Evolutionary conservation across 1,140 invertebrate species (phyloP).

Genomic region (Lordiphosa mommai): DNA sequence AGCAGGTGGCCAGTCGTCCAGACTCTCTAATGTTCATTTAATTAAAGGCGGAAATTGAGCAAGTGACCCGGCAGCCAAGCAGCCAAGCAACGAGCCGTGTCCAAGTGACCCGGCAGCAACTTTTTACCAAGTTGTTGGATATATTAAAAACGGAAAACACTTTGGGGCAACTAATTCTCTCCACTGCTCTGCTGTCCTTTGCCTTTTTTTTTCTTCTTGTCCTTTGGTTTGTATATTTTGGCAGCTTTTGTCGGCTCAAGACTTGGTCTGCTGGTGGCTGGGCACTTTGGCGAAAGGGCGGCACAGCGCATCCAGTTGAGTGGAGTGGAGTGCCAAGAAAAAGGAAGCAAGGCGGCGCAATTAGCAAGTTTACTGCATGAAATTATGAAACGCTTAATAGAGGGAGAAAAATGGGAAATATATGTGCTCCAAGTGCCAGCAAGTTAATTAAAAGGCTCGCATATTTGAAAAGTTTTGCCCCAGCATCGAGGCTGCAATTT

Average conservation of each 20-base stretch:
- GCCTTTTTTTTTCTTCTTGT: constrained; percentile 40
- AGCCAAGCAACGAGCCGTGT: constrained; percentile 36
- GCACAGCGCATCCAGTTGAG: constrained; percentile 9
- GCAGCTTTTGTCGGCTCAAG: constrained; percentile 53
- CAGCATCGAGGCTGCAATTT: constrained; percentile 53
- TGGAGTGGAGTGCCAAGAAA: constrained; percentile 48
- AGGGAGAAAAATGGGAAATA: constrained; percentile 25
- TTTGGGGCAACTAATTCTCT: constrained; percentile 68
- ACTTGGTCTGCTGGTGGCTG: constrained; percentile 15
- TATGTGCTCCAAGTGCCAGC: constrained; percentile 27
- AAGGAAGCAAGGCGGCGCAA: constrained; percentile 63
- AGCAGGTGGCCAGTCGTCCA: constrained; percentile 23
- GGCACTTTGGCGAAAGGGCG: constrained; percentile 15
- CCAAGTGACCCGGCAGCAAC: constrained; percentile 42
- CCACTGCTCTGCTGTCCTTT: constrained; percentile 26
- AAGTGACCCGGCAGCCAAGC: constrained; percentile 37
- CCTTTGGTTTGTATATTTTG: constrained; percentile 31
- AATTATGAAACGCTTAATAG: constrained; percentile 75
- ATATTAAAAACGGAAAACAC: constrained; percentile 77
- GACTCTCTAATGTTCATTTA: constrained; percentile 64
- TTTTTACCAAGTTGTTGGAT: constrained; percentile 53
- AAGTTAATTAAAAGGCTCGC: constrained; percentile 73
- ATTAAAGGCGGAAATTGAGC: constrained; percentile 75
- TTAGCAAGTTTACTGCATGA: constrained; percentile 77
- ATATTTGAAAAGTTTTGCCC: constrained; percentile 66